A percentile compares a stretch with the other conserved stretches of the same genome.
phyloP scores from a whole-genome alignment of 2,888 invertebrate genomes.

The Augiades crinisus region DNA sequence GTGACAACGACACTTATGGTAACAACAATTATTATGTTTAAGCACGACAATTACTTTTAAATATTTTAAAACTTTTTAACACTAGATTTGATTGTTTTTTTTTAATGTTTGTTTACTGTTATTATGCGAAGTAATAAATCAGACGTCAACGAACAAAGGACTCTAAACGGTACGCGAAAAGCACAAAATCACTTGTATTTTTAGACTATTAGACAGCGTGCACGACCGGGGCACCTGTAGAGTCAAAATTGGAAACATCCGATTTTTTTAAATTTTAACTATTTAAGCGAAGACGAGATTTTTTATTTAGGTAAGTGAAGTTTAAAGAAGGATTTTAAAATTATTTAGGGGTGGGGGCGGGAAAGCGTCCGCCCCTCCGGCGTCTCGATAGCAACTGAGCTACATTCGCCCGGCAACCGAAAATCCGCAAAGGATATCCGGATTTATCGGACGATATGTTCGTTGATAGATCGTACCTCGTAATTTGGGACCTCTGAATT shows the following conservation, averaged over 20 bases:
- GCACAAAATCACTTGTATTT: constrained; percentile 24
- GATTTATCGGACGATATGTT: constrained; percentile 32
- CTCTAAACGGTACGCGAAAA: constrained; percentile 25
- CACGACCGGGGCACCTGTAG: constrained; percentile 42
- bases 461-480: constrained; percentile 6
- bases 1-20: too few relatives aligned
- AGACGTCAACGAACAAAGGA: constrained; percentile 23
- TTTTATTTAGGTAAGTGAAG: constrained; percentile 26
- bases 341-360: constrained; percentile 27
- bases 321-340: constrained; percentile 30
- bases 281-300: neutral
- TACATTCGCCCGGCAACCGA: constrained; percentile 35
- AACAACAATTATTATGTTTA: constrained; percentile 8
- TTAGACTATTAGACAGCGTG: constrained; percentile 27
- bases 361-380: constrained; percentile 38
- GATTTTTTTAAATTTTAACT: constrained; percentile 23
- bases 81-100: neutral
- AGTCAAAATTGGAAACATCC: constrained; percentile 32
- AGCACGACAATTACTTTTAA: constrained; percentile 5
- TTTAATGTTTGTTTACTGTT: neutral
- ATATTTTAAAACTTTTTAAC: neutral
- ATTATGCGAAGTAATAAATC: constrained; percentile 8
- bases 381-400: constrained; percentile 41
- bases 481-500: constrained; percentile 20
- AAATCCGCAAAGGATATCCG: constrained; percentile 42